Base-by-base conservation (phyloP, 2,888 invertebrate species). In the Lottia scabra region DNA sequence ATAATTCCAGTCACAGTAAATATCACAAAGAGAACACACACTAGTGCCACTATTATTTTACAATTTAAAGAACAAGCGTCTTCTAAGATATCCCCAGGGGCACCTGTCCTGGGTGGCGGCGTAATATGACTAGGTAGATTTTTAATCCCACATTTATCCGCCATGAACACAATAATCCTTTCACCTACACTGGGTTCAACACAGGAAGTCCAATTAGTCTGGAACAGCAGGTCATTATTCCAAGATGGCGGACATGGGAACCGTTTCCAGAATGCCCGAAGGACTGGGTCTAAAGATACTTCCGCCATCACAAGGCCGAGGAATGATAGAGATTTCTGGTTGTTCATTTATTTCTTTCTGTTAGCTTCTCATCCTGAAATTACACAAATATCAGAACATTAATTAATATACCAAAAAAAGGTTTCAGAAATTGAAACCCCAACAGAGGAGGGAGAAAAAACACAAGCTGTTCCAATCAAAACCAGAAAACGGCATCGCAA, bases 181-280 rank as follows among this genome's bases (percentile, higher is more conserved):
- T 77, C 72, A 12, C 80, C 80, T 27, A 77, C 75, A 63, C 75
- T 76, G 26, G 70, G 72, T 0, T 74, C 76, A 67, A 80, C 72
- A 65, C 80, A 80, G 65, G 75, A 72, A 19, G 78, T 80, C 78
- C 78, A 80, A 77, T 80, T 80, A 45, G 78, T 68, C 56, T 71
- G 73, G 72, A 62, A 46, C 48, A 80, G 62, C 6, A 80, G 74
- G 43, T 70, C 78, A 43, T 76, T 73, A 23, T 80, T 78, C 80
- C 80, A 80, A 16, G 80, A 78, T 38, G 80, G 78, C 3, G 80
- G 80, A 70, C 80, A 80, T 23, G 80, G 80, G 30, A 80, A 80
- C 8, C 74, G 74, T 65, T 76, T 74, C 80, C 78, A 78, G 68
- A 80, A 80, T 62, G 71, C 75, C 65, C 70, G 68, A 38, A 79